Evolutionary conservation across 1,140 invertebrate species (phyloP).

Genomic region (Geopemphigus sp.): DNA sequence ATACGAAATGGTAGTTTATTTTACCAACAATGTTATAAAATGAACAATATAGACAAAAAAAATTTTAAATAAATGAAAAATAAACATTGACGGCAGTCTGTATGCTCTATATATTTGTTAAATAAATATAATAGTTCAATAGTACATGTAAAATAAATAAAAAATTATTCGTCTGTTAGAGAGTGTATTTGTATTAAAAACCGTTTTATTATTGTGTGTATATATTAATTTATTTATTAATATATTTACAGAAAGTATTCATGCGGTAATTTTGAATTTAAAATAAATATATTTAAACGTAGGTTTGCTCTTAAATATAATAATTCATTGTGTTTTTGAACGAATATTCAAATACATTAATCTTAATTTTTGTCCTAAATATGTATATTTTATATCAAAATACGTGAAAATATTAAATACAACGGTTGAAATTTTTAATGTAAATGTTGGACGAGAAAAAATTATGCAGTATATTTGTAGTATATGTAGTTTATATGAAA

Average conservation of each 20-base stretch:
- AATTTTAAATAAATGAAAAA: neutral
- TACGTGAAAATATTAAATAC: neutral
- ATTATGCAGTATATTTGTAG: neutral
- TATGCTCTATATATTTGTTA: neutral
- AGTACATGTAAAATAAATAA: neutral
- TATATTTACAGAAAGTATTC: too few relatives aligned
- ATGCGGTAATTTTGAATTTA: too few relatives aligned
- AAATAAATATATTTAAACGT: neutral
- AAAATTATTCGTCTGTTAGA: neutral
- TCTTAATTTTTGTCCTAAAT: neutral
- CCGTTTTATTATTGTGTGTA: neutral
- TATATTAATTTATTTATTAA: too few relatives aligned
- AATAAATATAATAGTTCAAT: neutral
- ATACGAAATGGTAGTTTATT: neutral
- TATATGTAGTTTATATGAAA: neutral
- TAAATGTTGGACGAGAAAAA: neutral
- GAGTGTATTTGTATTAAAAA: neutral
- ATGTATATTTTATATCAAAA: too few relatives aligned
- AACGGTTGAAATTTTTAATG: neutral
- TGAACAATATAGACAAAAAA: neutral
- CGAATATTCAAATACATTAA: neutral
- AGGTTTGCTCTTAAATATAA: neutral
- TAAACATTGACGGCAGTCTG: constrained; percentile 17
- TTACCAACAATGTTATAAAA: neutral
- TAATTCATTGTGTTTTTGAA: neutral